Base-by-base conservation (phyloP, 1,140 invertebrate genomes). In the Drosophila chauvacae region DNA sequence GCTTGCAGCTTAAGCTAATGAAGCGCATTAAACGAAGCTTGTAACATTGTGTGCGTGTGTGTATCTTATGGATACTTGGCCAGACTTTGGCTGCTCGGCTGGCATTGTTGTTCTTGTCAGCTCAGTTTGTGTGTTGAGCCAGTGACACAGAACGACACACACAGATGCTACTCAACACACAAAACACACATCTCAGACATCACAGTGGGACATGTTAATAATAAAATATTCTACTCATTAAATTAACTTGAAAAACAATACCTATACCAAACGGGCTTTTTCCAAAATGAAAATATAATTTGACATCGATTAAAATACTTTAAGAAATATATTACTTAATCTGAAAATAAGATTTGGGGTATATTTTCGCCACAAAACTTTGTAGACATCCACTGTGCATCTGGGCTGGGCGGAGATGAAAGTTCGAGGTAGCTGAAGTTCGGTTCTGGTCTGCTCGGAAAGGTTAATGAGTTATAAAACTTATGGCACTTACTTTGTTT, bases 401-500 rank as follows among this genome's bases (percentile, higher is more conserved):
- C 48, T 50, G 30, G 50, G 11, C 11, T 33, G 50, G 50, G 28
- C 50, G 28, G 28, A 26, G 47, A 55, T 55, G 57, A 63, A 82
- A 78, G 50, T 63, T 77, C 62, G 37, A 66, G 74, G 73, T 35
- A 48, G 28, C 42, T 39, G 28, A 39, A 58, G 35, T 47, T 71
- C 42, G 51, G 69, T 72, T 80, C 59, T 72, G 50, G 74, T 73
- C 62, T 65, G 72, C 28, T 66, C 30, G 66, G 48, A 81, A 85
- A 90, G 85, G 85, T 88, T 88, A 88, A 88, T 88, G 85, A 90
- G 81, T 85, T 81, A 90, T 88, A 90, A 88, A 90, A 88, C 73
- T 85, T 79, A 76, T 75, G 80, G 62, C 80, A 80, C 70, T 80
- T 74, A 66, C 59, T 86, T 78, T 74, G 85, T 71, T 69, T 86